A percentile compares a stretch with the other conserved stretches of the same genome.
These are phyloP conservation scores for Myodes glareolus DNA, from an alignment of 2,113 vertebrate genomes.

Conservation along the genomic window DNA sequence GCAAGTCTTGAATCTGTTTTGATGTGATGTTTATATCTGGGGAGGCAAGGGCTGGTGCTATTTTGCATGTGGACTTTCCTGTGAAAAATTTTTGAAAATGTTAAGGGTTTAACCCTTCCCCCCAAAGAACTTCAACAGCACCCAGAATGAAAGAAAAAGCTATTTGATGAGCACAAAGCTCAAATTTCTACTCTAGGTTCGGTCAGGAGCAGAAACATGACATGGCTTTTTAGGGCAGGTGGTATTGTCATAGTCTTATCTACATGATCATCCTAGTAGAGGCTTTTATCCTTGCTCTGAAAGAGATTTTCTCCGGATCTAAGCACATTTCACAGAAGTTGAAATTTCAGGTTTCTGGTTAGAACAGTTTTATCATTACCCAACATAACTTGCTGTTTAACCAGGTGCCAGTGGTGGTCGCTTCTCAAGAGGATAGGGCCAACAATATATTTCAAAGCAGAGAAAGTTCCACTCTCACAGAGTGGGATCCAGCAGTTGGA, in stretches of 20 bases:
- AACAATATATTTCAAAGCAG: background rate
- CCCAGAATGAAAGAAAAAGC: background rate
- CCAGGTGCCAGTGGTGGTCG: background rate
- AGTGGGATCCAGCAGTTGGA: too few relatives aligned
- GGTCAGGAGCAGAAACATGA: background rate
- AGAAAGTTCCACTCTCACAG: background rate
- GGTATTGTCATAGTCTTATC: background rate
- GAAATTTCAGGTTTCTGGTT: background rate
- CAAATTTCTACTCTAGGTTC: background rate
- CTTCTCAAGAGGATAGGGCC: background rate
- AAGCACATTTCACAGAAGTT: background rate
- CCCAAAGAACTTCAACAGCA: background rate
- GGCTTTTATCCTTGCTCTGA: background rate
- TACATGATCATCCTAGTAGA: background rate
- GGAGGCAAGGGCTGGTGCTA: background rate
- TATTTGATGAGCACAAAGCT: background rate
- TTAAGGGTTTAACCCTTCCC: background rate
- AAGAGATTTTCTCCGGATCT: background rate
- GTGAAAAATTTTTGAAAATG: background rate
- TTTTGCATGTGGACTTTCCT: background rate
- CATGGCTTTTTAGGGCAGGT: background rate
- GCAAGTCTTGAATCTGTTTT: background rate
- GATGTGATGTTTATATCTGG: background rate
- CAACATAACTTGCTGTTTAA: background rate
- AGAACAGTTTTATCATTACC: background rate